Percentiles rank a stretch among this genome's conserved stretches.
phyloP scores from a whole-genome alignment of 2,113 vertebrate species.

The Callipepla squamata region DNA sequence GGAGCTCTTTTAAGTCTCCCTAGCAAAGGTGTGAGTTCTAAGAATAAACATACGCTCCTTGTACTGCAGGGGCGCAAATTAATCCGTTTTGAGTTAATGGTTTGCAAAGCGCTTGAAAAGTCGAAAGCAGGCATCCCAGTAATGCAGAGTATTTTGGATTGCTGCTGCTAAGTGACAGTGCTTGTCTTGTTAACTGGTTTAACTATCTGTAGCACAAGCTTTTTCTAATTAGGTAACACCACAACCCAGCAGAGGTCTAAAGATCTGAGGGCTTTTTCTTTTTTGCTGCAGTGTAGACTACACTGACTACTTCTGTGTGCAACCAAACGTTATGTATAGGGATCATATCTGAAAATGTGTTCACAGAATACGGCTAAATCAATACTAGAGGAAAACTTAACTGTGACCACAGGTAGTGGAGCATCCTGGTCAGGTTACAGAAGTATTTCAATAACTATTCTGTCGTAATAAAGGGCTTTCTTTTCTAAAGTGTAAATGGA shows the following conservation, averaged over 20 bases:
- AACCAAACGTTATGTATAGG: neutral
- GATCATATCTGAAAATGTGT: neutral
- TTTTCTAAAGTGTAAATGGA: neutral
- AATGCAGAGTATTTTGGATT: neutral
- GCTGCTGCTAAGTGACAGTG: neutral
- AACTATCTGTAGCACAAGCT: neutral
- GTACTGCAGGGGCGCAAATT: neutral
- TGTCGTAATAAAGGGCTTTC: neutral
- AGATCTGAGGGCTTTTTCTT: rapidly evolving
- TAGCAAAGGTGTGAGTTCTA: neutral
- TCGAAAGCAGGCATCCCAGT: neutral
- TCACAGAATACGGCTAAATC: neutral
- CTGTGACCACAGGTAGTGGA: neutral
- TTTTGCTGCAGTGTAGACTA: neutral
- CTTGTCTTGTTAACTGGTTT: neutral
- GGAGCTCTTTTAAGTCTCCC: neutral
- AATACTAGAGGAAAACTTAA: neutral
- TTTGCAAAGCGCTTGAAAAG: conserved; percentile 40
- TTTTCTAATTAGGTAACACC: neutral
- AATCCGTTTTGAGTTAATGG: conserved; percentile 38
- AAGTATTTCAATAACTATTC: neutral
- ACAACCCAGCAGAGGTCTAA: neutral
- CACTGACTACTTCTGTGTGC: neutral
- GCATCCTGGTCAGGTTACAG: neutral
- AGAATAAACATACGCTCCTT: neutral